These are phyloP conservation scores for Tachina fera DNA, from an alignment of 2,888 invertebrate genomes.

Conservation along the genomic window DNA sequence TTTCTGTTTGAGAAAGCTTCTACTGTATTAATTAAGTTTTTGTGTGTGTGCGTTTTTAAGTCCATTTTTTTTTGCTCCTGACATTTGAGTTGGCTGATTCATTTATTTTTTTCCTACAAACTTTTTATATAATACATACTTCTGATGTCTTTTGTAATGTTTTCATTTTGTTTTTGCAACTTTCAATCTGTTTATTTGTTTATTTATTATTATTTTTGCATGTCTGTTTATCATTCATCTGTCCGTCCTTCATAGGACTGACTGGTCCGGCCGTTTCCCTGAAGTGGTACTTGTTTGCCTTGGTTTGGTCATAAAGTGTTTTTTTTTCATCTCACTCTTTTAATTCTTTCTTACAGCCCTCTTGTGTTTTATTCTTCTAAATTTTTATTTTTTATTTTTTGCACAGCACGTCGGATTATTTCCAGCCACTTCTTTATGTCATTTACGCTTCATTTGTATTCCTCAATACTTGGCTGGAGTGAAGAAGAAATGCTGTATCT, in stretches of 20 bases:
- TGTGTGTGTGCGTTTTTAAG: conserved; percentile 41
- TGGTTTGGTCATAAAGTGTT: conserved; percentile 73
- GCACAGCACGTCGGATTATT: conserved; percentile 38
- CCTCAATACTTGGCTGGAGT: neutral
- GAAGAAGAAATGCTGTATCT: conserved; percentile 43
- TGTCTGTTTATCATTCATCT: conserved; percentile 49
- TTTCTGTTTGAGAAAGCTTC: neutral
- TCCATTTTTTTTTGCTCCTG: conserved; percentile 41
- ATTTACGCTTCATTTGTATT: conserved; percentile 69
- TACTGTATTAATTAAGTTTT: conserved; percentile 35
- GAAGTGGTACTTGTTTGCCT: conserved; percentile 74
- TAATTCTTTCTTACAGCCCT: conserved; percentile 34
- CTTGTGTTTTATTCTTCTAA: conserved; percentile 26
- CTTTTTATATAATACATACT: conserved; percentile 24
- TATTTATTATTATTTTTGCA: conserved; percentile 6
- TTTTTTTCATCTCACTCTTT: conserved; percentile 18
- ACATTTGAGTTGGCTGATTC: conserved; percentile 61
- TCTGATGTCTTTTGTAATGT: conserved; percentile 48
- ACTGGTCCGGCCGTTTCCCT: conserved; percentile 56
- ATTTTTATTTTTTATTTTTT: neutral
- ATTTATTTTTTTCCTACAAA: conserved; percentile 29
- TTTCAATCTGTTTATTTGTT: conserved; percentile 49
- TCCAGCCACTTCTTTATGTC: conserved; percentile 63
- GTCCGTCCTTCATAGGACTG: conserved; percentile 48
- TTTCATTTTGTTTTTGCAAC: conserved; percentile 40